Base-by-base conservation (phyloP, 2,888 invertebrate genomes). In the Baronia brevicornis region DNA sequence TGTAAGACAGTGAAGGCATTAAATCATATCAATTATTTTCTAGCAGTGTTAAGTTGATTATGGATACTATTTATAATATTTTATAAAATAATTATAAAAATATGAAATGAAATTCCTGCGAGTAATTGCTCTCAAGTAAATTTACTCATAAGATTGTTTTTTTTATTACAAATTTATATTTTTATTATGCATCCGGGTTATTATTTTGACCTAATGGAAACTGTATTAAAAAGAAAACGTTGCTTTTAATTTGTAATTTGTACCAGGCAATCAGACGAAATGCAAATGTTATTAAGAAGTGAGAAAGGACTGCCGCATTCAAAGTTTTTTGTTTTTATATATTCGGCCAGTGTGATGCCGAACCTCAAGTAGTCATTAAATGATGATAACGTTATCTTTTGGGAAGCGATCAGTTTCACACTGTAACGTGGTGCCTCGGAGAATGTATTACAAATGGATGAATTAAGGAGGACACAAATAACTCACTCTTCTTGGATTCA, bases 381-480 rank as follows among this genome's bases (percentile, higher is more conserved):
- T 61, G 74, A n/a, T n/a, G n/a, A 77, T 75, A 72, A 68, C 52
- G 60, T 60, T 73, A 75, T 77, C 73, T 63, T 41, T 41, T 37
- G 45, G 46, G 44, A 46, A 63, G 61, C 62, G 71, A 71, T 72
- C 62, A 56, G 60, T 67, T 75, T 78, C 66, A 71, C 75, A 58
- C 70, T 45, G 38, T 43, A 37, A 41, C 41, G 39, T 44, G 39
- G 37, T 36, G 33, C 30, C 19, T 33, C 10, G 21, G 11, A 19
- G 24, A 38, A 26, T 33, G 28, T 33, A 40, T 32, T 32, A 31
- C 19, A 11, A 33, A 15, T 3, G n/a, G 13, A 14, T 24, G 26
- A 29, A 26, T 35, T 28, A 34, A 13, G 20, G 27, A 17, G n/a
- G 22, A 27, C 12, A 28, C 19, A 28, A 33, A 27, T 8, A 8